Evolutionary conservation across 1,140 invertebrate genomes (phyloP).

Genomic region (Cryptotermes secundus): DNA sequence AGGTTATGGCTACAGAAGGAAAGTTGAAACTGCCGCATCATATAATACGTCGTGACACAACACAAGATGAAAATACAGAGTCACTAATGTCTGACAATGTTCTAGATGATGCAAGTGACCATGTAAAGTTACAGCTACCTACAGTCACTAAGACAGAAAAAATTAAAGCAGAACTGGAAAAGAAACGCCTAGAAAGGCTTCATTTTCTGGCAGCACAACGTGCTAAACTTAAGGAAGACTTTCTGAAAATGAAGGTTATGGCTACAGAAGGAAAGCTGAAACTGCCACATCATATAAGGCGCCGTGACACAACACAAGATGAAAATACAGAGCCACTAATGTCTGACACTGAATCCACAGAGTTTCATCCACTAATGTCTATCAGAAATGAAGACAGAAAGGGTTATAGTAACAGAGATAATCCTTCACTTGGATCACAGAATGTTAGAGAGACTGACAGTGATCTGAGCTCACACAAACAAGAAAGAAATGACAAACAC

Average conservation of each 20-base stretch:
- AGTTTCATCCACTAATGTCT: too few species aligned
- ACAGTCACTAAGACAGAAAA: neutral
- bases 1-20: neutral
- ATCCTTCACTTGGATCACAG: neutral
- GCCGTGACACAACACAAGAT: neutral
- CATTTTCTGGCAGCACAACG: neutral
- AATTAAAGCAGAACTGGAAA: neutral
- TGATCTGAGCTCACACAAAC: neutral
- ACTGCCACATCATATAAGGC: neutral
- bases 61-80: neutral
- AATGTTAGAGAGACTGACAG: neutral
- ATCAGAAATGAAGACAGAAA: neutral
- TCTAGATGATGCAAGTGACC: neutral
- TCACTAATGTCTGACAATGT: neutral
- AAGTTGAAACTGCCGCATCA: neutral
- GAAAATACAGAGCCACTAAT: neutral
- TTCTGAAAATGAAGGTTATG: neutral
- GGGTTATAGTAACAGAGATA: neutral
- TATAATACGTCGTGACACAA: neutral
- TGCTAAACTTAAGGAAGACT: neutral
- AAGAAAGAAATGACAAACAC: neutral
- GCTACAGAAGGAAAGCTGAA: neutral
- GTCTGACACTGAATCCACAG: neutral
- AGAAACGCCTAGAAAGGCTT: neutral
- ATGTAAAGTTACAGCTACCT: neutral